A percentile compares a stretch with the other conserved stretches of the same genome.
Evolutionary conservation across 2,888 invertebrate genomes (phyloP).

Genomic region (Ethmia dodecea): DNA sequence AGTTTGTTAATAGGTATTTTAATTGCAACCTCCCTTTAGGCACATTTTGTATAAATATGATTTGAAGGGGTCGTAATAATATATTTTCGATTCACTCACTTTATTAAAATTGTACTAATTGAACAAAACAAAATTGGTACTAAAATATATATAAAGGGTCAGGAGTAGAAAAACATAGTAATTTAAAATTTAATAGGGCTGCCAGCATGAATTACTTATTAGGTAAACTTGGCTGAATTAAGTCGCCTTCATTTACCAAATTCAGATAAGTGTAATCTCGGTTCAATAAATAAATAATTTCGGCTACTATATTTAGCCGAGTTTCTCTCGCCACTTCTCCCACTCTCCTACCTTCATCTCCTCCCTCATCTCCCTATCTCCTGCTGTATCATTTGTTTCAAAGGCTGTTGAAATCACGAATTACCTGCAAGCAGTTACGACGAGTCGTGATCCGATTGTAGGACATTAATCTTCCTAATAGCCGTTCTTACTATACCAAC

Average conservation of each 20-base stretch:
- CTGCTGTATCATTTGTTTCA: no score
- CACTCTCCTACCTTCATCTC: no score
- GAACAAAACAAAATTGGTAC: background rate
- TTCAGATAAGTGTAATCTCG: no score
- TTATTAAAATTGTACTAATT: background rate
- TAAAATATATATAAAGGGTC: background rate
- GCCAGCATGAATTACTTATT: no score
- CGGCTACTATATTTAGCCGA: no score
- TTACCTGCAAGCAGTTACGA: constrained; percentile 12
- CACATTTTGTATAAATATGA: background rate
- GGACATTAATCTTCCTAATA: constrained; percentile 23
- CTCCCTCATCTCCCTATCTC: no score
- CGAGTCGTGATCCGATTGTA: constrained; percentile 12
- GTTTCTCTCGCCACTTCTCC: no score
- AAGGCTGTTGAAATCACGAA: no score
- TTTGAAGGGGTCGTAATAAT: background rate
- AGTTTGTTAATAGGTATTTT: constrained; percentile 1
- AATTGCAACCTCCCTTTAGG: constrained; percentile 7
- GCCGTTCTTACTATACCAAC: constrained; percentile 18
- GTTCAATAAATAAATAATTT: no score
- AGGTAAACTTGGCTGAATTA: no score
- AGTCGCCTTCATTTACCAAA: no score
- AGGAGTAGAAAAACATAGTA: background rate
- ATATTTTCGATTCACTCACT: background rate
- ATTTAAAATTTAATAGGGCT: no score